Base-by-base conservation (phyloP, 2,113 vertebrate genomes). In the Siniperca knerii region DNA sequence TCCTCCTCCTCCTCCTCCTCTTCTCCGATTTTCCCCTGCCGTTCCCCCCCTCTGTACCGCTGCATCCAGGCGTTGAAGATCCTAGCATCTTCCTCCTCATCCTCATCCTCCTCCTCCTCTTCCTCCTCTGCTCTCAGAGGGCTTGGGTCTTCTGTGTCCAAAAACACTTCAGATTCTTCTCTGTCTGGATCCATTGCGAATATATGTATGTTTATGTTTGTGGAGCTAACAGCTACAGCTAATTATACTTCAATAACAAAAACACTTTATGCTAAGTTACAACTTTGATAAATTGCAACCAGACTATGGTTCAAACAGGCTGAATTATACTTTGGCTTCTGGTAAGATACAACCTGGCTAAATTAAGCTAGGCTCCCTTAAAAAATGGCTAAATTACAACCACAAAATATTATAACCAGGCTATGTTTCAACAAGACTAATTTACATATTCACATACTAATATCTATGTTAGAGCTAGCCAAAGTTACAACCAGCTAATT, bases 11-110 rank as follows among this genome's bases (percentile, higher is more conserved):
- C 62, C 20, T 64, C 50, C 20, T 65, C 60, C 4, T 76, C 60
- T 4, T 76, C 77, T 10, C 12, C 69, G 0, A 1, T 1, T 1
- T 73, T 82, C n/a, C 61, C 86, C 81, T 66, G 55, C n/a, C 12
- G n/a, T 0, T 83, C 57, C 0, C 71, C 73, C 0, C 82, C 78
- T 71, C 87, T 69, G 83, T 79, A 90, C 40, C n/a, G 80, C 68
- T 83, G 86, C 92, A 93, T 90, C 93, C 92, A 94, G 33, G 90
- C 7, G 0, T 82, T 86, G 54, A 93, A 93, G 23, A 92, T 91
- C 13, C 9, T 23, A 1, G 81, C 89, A 60, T 83, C 90, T 21
- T 89, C 88, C 23, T 92, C 82, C 18, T 83, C 75, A 4, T 77
- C 73, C 5, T 73, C 84, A 0, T 79, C 87, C 0, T 78, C 78